phyloP scores from a whole-genome alignment of 2,113 vertebrate genomes.

The Rynchops niger region DNA sequence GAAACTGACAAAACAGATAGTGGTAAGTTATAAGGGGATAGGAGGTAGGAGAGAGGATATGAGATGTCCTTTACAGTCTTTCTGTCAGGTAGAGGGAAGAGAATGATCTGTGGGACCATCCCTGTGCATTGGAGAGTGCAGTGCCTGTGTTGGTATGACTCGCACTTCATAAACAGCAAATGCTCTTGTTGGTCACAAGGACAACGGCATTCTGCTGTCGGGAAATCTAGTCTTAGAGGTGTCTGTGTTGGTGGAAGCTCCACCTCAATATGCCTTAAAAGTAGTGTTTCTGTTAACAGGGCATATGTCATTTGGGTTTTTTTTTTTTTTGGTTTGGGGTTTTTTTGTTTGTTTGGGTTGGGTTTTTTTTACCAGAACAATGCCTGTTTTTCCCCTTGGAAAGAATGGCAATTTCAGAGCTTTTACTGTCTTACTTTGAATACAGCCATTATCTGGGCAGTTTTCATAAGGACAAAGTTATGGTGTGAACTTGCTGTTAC shows the following conservation, averaged over 20 bases:
- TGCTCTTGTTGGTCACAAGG: neutral
- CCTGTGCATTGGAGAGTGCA: accelerated
- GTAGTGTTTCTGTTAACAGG: neutral
- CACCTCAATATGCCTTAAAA: neutral
- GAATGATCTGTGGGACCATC: neutral
- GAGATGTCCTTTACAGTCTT: neutral
- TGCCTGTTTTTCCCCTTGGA: neutral
- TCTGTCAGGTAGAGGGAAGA: neutral
- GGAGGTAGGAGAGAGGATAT: neutral
- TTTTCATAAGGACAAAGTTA: neutral
- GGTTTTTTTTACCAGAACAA: neutral
- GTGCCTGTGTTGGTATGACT: neutral
- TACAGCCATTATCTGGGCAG: neutral
- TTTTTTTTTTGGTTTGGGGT: accelerated
- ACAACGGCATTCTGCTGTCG: neutral
- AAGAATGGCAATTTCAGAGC: neutral
- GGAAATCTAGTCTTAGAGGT: neutral
- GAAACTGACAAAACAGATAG: neutral
- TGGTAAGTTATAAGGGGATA: neutral
- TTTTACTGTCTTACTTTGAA: neutral
- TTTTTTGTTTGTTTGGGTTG: accelerated
- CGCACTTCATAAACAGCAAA: neutral
- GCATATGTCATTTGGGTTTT: neutral
- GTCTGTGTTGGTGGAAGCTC: neutral
- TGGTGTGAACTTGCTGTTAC: neutral